These are phyloP conservation scores for Indri indri DNA, from an alignment of 2,113 vertebrate genomes.

Conservation along the genomic window DNA sequence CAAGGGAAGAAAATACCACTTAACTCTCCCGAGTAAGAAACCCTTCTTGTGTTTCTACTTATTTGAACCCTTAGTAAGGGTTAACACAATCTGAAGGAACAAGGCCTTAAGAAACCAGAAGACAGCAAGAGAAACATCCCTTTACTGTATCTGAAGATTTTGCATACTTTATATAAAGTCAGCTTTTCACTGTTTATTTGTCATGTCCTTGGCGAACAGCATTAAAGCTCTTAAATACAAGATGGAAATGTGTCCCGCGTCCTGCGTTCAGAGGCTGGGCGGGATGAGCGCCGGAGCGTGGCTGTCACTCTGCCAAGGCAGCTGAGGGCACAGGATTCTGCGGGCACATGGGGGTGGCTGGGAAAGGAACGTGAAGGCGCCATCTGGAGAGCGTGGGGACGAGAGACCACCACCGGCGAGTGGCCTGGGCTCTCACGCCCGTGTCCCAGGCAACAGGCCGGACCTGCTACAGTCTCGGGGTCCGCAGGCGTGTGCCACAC, in stretches of 20 bases:
- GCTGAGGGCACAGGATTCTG: accelerated
- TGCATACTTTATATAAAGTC: accelerated
- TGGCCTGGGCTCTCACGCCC: accelerated
- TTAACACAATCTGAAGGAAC: accelerated
- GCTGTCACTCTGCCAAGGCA: background rate
- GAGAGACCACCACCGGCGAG: no score
- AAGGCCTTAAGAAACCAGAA: background rate
- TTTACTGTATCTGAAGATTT: accelerated
- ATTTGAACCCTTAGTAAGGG: background rate
- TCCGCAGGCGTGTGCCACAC: accelerated
- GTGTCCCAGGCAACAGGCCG: accelerated
- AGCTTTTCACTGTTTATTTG: accelerated
- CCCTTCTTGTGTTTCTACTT: accelerated
- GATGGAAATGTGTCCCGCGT: accelerated
- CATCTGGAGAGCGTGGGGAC: accelerated
- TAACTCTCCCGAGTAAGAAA: accelerated
- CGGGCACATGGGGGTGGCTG: background rate
- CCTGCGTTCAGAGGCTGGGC: background rate
- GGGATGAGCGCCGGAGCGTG: accelerated
- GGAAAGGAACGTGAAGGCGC: no score
- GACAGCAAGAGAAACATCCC: background rate
- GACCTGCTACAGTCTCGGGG: background rate
- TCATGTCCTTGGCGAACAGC: background rate
- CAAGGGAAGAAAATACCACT: background rate
- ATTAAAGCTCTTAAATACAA: accelerated